Evolutionary conservation across 2,888 invertebrate species (phyloP), one percentile per base, ranked within the genome.

Genomic region (Strigamia crassipes): DNA sequence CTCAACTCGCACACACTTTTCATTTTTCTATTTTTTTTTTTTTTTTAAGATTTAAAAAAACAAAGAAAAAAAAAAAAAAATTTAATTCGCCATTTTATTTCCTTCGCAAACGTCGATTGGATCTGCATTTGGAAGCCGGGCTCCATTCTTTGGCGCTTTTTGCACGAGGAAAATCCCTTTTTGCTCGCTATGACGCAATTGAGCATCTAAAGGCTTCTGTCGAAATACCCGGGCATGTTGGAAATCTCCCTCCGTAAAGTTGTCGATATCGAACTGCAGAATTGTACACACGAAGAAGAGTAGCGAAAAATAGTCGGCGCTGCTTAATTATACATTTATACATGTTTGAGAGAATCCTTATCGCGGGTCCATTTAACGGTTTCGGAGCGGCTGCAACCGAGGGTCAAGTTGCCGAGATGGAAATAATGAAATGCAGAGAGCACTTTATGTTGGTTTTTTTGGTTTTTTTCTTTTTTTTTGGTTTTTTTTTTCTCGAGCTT

Each of bases 171-270:
- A 61, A 61, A 61, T 61, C 61, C 61, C 61, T 18, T 61, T 61
- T 61, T 23, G 3, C 61, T 15, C 18, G 61, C 21, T 23, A 18
- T 10, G 61, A 61, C 61, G 61, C 61, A 61, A 23, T 61, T 61
- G 15, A 18, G 61, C 61, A 18, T 61, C 61, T 10, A 4, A 21
- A n/a, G 61, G 61, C 61, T 61, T 61, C 61, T 61, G 61, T 61
- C n/a, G 15, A 61, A 61, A 61, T 61, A 61, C 61, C 61, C 61
- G 18, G 61, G 61, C 18, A 61, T 61, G 15, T 61, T 61, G 18
- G 18, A 61, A 61, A 61, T 61, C 61, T 61, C 61, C 61, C 61
- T 61, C 61, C 21, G 18, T 61, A 61, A 61, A 61, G 61, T 61
- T 8, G 61, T 61, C 61, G 9, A 21, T 61, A 61, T 61, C 18